These are phyloP conservation scores for Pardosa pseudoannulata DNA, from an alignment of 2,888 invertebrate species.

Conservation along the genomic window DNA sequence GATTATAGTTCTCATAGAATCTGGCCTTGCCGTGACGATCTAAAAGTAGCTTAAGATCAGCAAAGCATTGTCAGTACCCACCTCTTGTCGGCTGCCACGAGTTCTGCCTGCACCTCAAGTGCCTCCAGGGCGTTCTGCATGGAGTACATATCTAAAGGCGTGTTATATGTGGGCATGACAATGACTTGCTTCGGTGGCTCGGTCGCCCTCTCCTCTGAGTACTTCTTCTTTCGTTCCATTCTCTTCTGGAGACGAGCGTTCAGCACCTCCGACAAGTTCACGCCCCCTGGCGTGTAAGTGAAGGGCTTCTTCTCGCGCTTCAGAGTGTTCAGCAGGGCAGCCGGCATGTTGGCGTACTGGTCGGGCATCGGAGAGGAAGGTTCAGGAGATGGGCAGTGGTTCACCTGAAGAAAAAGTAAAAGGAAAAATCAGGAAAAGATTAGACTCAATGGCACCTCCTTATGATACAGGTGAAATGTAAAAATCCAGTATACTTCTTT, in stretches of 20 bases:
- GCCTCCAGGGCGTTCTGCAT: constrained; percentile 76
- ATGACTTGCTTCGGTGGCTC: constrained; percentile 77
- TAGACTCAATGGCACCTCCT: too few species aligned
- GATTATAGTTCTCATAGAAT: too few species aligned
- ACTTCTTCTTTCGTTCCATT: constrained; percentile 83
- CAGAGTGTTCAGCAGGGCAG: constrained; percentile 89
- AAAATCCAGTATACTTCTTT: too few species aligned
- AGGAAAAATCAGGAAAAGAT: too few species aligned
- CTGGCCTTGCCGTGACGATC: too few species aligned
- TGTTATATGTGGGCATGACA: constrained; percentile 76
- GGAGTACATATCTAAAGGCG: constrained; percentile 77
- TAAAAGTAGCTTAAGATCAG: too few species aligned
- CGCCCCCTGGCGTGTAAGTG: constrained; percentile 95
- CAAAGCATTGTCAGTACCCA: too few species aligned
- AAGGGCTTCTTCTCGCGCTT: constrained; percentile 97
- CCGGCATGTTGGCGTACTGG: constrained; percentile 80
- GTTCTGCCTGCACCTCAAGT: constrained; percentile 75
- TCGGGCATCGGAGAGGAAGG: constrained; percentile 38
- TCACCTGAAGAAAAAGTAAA: constrained; percentile 25
- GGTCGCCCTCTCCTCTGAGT: constrained; percentile 79
- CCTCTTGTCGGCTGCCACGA: constrained; percentile 61
- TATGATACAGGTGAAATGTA: too few species aligned
- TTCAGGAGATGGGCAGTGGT: constrained; percentile 29
- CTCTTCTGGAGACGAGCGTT: constrained; percentile 92
- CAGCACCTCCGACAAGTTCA: constrained; percentile 91